These are phyloP conservation scores for Aspidapion aeneum DNA, from an alignment of 2,888 invertebrate species.

Conservation along the genomic window DNA sequence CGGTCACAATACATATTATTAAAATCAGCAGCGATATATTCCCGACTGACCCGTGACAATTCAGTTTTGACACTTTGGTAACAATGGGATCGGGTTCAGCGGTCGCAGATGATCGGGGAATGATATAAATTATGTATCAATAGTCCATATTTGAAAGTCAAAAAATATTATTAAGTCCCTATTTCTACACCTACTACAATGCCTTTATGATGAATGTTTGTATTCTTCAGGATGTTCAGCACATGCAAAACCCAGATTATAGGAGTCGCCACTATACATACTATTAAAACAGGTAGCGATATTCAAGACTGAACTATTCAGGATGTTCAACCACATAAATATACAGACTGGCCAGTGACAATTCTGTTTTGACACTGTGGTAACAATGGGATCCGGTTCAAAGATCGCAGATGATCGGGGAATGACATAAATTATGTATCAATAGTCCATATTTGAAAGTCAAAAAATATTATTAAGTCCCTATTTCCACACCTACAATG, in stretches of 20 bases:
- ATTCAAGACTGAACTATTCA: too few species aligned
- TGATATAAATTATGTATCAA: slow-evolving; percentile 36
- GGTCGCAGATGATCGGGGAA: slow-evolving; percentile 27
- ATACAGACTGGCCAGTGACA: slow-evolving; percentile 81
- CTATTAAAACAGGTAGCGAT: slow-evolving; percentile 69
- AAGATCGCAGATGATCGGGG: slow-evolving; percentile 21
- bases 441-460: too few species aligned
- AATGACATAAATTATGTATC: slow-evolving; percentile 38
- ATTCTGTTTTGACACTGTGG: slow-evolving; percentile 54
- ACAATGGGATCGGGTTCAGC: slow-evolving; percentile 18
- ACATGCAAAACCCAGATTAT: slow-evolving; percentile 62
- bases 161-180: too few species aligned
- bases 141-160: too few species aligned
- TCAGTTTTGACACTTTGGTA: slow-evolving; percentile 46
- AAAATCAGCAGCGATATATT: slow-evolving; percentile 74
- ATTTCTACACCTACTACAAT: too few species aligned
- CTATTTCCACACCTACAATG: too few species aligned
- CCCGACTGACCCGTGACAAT: slow-evolving; percentile 79
- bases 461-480: too few species aligned
- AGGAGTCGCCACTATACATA: slow-evolving; percentile 69
- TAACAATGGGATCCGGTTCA: slow-evolving; percentile 18
- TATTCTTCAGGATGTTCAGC: slow-evolving; percentile 52
- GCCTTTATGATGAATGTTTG: too few species aligned
- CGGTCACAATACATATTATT: slow-evolving; percentile 63
- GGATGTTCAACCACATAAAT: slow-evolving; percentile 73